Base-by-base conservation (phyloP, 2,888 invertebrate species). In the Athalia rosae region DNA sequence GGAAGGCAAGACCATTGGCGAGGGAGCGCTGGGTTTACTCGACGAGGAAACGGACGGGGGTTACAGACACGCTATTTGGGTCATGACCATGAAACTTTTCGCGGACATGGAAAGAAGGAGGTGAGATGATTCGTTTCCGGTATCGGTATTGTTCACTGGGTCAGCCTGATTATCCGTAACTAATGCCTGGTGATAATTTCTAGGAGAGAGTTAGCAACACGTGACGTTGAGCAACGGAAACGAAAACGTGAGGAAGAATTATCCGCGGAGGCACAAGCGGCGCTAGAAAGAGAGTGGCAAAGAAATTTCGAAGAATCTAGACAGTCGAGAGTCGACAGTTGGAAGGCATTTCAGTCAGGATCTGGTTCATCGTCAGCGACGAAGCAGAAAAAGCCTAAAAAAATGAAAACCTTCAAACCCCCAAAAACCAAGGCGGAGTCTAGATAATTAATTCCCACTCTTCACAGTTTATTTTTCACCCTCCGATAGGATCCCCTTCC, bases 241-340 rank as follows among this genome's bases (percentile, higher is more conserved):
- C 91, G 99, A 64, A 98, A 98, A 91, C 92, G 98, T 7, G 98
- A 99, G 90, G 94, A 96, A 15, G 98, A 98, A 92, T 95, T 97
- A 74, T 97, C 97, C 79, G 97, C 96, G 77, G 98, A 98, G 87
- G 98, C 98, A 85, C 95, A 95, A 85, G 93, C 95, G 79, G 95
- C 97, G 79, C 91, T 96, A 67, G 97, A 99, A 87, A 96, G 97
- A 84, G 99, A 99, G 89, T 99, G 98, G 98, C 97, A 98, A 82
- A 98, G 98, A 89, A 99, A 99, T 91, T 99, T 98, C 91, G 99
- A 99, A 93, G 98, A 97, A 91, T 97, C 97, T 62, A 93, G 97
- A 80, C 97, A 98, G 91, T 97, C 94, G 85, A 92, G 98, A 80
- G 97, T 98, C 0, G 96, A 96, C 81, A 97, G 97, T 89, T 98